A percentile compares a stretch with the other conserved stretches of the same genome.
Evolutionary conservation across 2,113 vertebrate species (phyloP).

Genomic region (Pollimyrus isidori): DNA sequence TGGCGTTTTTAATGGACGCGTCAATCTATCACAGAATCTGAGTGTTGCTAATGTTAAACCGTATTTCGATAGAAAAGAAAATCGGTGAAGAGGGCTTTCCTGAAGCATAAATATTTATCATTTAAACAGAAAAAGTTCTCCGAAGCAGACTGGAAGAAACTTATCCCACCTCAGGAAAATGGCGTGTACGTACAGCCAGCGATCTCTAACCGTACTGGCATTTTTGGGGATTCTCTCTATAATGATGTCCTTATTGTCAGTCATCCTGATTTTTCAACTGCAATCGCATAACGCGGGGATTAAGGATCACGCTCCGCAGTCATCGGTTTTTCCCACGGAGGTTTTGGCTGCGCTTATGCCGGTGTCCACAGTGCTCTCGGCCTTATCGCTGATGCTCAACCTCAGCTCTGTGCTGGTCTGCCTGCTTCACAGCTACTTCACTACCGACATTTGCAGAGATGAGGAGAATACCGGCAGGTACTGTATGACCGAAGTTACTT

Average conservation of each 20-base stretch:
- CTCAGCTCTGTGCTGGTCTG: conserved; percentile 68
- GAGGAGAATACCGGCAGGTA: conserved; percentile 65
- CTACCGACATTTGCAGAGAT: conserved; percentile 70
- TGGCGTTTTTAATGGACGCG: neutral
- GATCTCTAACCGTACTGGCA: conserved; percentile 64
- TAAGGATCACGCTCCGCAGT: conserved; percentile 37
- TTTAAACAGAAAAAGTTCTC: neutral
- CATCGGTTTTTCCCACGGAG: conserved; percentile 37
- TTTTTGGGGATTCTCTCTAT: conserved; percentile 70
- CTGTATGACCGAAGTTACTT: neutral
- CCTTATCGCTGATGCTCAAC: conserved; percentile 73
- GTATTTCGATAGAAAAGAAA: neutral
- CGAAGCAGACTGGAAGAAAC: neutral
- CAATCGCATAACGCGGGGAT: conserved; percentile 52
- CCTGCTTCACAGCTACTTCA: conserved; percentile 72
- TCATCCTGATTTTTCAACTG: conserved; percentile 76
- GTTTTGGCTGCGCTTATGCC: conserved; percentile 60
- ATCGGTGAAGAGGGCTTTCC: neutral
- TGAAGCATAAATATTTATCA: neutral
- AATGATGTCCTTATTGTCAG: conserved; percentile 71
- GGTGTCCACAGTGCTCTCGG: conserved; percentile 65
- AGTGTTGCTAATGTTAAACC: neutral
- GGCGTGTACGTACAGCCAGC: conserved; percentile 58
- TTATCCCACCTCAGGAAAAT: conserved; percentile 34
- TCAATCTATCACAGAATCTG: neutral